Evolutionary conservation across 2,113 vertebrate species (phyloP).

Genomic region (Mastomys coucha): DNA sequence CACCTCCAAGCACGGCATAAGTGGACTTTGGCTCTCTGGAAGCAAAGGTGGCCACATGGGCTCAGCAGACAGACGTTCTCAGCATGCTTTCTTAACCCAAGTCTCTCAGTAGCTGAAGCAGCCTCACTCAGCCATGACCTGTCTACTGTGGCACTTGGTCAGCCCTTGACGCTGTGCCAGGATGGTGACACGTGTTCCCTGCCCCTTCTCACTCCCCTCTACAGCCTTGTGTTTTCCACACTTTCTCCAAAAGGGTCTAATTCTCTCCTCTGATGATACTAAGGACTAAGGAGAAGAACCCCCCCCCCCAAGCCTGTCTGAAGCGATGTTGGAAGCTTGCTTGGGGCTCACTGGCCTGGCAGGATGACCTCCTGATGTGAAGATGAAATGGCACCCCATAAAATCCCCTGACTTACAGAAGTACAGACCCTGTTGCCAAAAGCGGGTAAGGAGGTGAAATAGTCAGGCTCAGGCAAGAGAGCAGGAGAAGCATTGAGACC

Average conservation of each 20-base stretch:
- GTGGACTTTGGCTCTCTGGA: background rate
- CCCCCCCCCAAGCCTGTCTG: background rate
- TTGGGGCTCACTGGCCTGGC: background rate
- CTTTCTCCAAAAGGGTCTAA: conserved; percentile 3
- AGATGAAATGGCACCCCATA: background rate
- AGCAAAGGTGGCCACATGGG: background rate
- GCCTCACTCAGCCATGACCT: background rate
- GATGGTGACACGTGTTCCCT: background rate
- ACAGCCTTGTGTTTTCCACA: background rate
- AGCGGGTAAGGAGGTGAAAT: fast-evolving
- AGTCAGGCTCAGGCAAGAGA: background rate
- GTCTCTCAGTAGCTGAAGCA: background rate
- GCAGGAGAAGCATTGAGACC: background rate
- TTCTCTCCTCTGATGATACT: background rate
- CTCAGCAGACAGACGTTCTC: background rate
- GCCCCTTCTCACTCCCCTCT: background rate
- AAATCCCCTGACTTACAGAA: background rate
- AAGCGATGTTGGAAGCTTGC: background rate
- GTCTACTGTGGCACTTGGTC: background rate
- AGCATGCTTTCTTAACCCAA: background rate
- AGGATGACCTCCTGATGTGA: background rate
- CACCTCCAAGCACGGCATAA: background rate
- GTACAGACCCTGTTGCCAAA: background rate
- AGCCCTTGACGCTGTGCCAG: background rate
- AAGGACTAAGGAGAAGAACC: conserved; percentile 18